phyloP scores from a whole-genome alignment of 2,113 vertebrate species.

The Takifugu flavidus region DNA sequence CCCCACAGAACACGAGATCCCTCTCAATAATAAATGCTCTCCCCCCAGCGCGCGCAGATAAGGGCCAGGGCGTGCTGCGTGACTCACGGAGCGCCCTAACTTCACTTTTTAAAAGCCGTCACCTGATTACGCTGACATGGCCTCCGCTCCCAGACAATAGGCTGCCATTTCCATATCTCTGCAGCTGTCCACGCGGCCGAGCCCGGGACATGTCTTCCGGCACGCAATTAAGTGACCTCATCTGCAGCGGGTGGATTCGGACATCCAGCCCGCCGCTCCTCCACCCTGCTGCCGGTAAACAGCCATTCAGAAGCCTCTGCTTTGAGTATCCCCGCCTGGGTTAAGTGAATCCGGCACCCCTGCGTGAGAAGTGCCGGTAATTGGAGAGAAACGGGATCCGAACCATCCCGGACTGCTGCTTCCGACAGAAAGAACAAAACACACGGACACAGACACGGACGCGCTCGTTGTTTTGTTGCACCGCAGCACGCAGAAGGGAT shows the following conservation, averaged over 20 bases:
- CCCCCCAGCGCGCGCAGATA: conserved; percentile 44
- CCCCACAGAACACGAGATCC: conserved; percentile 52
- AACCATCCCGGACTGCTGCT: conserved; percentile 51
- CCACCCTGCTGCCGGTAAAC: conserved; percentile 45
- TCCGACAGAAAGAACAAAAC: conserved; percentile 29
- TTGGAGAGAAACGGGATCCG: conserved; percentile 25
- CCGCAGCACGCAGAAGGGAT: conserved; percentile 26
- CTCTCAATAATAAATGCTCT: conserved; percentile 65
- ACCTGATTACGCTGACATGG: conserved; percentile 17
- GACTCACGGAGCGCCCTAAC: conserved; percentile 43
- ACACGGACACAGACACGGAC: conserved; percentile 2
- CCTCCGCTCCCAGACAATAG: conserved; percentile 30
- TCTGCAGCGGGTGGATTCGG: conserved; percentile 51
- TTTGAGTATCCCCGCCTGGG: background rate
- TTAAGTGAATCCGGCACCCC: background rate
- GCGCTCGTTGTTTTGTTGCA: conserved; percentile 15
- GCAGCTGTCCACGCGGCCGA: conserved; percentile 17
- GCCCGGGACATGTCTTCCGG: conserved; percentile 63
- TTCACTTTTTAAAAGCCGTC: conserved; percentile 45
- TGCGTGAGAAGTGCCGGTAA: conserved; percentile 42
- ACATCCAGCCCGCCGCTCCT: conserved; percentile 21
- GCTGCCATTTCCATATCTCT: conserved; percentile 4
- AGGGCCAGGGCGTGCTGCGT: conserved; percentile 41
- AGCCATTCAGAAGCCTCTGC: conserved; percentile 12
- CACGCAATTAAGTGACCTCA: conserved; percentile 63